A percentile compares a stretch with the other conserved stretches of the same genome.
Evolutionary conservation across 2,888 invertebrate species (phyloP).

Genomic region (Heliothis peltigera): DNA sequence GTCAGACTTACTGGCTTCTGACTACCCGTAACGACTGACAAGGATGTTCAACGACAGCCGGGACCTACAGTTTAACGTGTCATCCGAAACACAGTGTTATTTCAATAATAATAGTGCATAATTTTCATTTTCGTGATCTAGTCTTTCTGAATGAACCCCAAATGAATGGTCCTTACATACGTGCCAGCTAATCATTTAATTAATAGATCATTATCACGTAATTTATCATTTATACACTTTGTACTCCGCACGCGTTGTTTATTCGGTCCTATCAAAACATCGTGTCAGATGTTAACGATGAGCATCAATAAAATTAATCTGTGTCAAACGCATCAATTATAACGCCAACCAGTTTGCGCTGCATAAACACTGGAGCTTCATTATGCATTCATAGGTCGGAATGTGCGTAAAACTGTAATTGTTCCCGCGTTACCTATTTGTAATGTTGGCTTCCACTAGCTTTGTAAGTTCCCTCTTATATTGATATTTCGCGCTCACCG

Average conservation of each 20-base stretch:
- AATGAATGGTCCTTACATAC: constrained; percentile 10
- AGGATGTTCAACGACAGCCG: too few species aligned
- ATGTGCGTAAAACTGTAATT: constrained; percentile 72
- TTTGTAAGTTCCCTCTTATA: constrained; percentile 61
- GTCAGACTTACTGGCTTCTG: too few species aligned
- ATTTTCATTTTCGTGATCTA: background rate
- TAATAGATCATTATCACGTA: constrained; percentile 23
- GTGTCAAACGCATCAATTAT: constrained; percentile 50
- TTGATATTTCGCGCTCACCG: constrained; percentile 59
- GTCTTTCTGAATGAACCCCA: constrained; percentile 1
- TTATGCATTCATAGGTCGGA: constrained; percentile 71
- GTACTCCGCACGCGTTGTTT: constrained; percentile 23
- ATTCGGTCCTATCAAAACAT: constrained; percentile 37
- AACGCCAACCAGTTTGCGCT: constrained; percentile 33
- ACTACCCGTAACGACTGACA: too few species aligned
- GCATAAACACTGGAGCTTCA: constrained; percentile 60
- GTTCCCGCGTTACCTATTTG: constrained; percentile 71
- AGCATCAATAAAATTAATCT: constrained; percentile 49
- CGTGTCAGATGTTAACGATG: constrained; percentile 35
- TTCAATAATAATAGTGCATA: background rate
- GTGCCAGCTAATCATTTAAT: constrained; percentile 18
- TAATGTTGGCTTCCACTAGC: constrained; percentile 79
- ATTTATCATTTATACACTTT: constrained; percentile 34
- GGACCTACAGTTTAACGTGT: too few species aligned
- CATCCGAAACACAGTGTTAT: too few species aligned